Evolutionary conservation across 2,888 invertebrate species (phyloP).

Genomic region (Rugalucina vietnamica): DNA sequence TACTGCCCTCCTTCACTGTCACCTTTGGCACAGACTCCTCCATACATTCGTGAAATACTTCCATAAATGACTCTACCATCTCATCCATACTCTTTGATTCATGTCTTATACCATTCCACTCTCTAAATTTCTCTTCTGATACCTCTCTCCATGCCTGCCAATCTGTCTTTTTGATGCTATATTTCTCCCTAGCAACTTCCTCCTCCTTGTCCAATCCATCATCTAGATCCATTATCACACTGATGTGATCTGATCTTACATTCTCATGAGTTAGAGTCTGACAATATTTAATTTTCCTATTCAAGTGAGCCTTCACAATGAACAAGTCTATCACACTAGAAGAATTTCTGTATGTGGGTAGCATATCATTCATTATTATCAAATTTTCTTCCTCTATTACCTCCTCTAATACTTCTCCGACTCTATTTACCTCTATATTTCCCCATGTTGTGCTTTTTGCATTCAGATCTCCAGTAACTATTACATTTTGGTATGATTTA

Average conservation of each 20-base stretch:
- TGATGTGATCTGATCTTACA: neutral
- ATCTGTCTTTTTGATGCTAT: too few species aligned
- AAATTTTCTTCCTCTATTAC: neutral
- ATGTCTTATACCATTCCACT: too few species aligned
- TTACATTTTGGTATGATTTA: neutral
- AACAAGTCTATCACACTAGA: neutral
- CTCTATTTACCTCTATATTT: neutral
- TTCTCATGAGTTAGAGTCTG: neutral
- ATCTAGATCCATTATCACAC: neutral
- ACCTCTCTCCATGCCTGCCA: too few species aligned
- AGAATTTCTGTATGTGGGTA: neutral
- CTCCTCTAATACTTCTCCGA: slow-evolving; percentile 14
- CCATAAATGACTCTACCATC: too few species aligned
- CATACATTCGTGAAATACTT: too few species aligned
- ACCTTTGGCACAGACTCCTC: too few species aligned
- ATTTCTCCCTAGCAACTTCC: too few species aligned
- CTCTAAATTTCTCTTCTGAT: too few species aligned
- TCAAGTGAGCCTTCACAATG: neutral
- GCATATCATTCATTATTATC: neutral
- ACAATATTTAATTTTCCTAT: neutral
- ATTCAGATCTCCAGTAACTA: slow-evolving; percentile 19
- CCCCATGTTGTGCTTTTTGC: slow-evolving; percentile 6
- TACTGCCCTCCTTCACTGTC: too few species aligned
- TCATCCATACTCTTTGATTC: too few species aligned
- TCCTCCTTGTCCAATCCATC: neutral